Evolutionary conservation across 1,140 invertebrate species (phyloP).

Genomic region (Uloborus diversus): DNA sequence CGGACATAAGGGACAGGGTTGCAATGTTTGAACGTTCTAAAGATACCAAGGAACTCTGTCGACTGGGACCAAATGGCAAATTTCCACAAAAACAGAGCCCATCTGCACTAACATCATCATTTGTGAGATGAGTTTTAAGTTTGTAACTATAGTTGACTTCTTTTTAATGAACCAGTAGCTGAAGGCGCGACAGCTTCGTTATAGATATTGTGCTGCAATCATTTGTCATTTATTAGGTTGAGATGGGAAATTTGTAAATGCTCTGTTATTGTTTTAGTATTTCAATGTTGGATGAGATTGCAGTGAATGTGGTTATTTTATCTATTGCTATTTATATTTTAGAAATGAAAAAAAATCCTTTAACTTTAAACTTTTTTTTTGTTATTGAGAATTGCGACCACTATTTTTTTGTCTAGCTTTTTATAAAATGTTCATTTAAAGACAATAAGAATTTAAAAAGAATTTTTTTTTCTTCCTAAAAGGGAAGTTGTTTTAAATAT

Average conservation of each 20-base stretch:
- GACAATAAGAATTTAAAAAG: neutral
- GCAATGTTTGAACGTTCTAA: constrained; percentile 57
- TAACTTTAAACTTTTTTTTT: neutral
- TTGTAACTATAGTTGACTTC: neutral
- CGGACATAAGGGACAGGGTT: constrained; percentile 51
- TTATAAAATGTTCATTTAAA: neutral
- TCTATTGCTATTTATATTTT: neutral
- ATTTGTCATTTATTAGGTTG: neutral
- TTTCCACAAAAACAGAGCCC: constrained; percentile 48
- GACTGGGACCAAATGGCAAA: constrained; percentile 53
- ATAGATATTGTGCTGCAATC: neutral
- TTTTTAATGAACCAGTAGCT: neutral
- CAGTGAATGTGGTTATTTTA: neutral
- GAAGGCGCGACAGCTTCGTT: neutral
- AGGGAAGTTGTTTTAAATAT: neutral
- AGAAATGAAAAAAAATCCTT: neutral
- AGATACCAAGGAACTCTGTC: constrained; percentile 42
- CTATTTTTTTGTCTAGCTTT: neutral
- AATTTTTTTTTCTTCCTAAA: neutral
- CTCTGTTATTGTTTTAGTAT: neutral
- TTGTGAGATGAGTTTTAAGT: constrained; percentile 43
- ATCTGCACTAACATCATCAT: constrained; percentile 45
- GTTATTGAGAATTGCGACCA: neutral
- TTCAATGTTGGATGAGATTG: neutral
- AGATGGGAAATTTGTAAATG: neutral